These are phyloP conservation scores for Nasonia longicornis DNA, from an alignment of 1,140 invertebrate genomes.

Conservation along the genomic window DNA sequence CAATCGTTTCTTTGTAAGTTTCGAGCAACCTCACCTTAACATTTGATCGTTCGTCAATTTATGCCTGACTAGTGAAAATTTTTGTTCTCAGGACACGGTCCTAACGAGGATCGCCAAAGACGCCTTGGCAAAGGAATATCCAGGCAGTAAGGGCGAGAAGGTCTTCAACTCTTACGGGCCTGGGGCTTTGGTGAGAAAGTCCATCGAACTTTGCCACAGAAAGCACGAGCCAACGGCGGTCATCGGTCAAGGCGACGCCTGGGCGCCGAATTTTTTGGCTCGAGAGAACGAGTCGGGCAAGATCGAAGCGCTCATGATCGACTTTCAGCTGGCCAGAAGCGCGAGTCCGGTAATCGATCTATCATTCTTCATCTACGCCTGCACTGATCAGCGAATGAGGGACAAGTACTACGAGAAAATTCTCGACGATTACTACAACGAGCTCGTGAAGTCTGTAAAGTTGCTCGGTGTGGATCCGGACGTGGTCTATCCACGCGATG, in stretches of 20 bases:
- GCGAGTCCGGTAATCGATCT: slow-evolving; percentile 74
- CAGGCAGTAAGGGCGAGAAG: slow-evolving; percentile 70
- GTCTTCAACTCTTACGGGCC: slow-evolving; percentile 64
- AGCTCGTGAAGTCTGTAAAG: slow-evolving; percentile 69
- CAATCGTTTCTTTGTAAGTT: slow-evolving; percentile 69
- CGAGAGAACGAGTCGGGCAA: slow-evolving; percentile 64
- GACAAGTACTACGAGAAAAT: slow-evolving; percentile 71
- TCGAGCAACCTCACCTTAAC: too few species aligned
- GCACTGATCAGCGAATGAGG: slow-evolving; percentile 72
- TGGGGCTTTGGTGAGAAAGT: slow-evolving; percentile 55
- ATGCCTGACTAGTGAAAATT: background rate
- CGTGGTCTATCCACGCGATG: slow-evolving; percentile 70
- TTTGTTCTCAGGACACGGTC: slow-evolving; percentile 11
- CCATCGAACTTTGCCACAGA: slow-evolving; percentile 51
- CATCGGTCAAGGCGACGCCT: slow-evolving; percentile 79
- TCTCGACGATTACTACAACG: slow-evolving; percentile 71
- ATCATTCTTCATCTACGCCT: slow-evolving; percentile 74
- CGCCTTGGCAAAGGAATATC: slow-evolving; percentile 75
- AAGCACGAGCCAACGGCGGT: slow-evolving; percentile 65
- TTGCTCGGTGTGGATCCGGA: slow-evolving; percentile 73
- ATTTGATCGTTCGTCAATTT: too few species aligned
- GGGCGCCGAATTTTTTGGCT: slow-evolving; percentile 80
- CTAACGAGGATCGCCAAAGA: slow-evolving; percentile 66
- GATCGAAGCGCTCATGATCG: slow-evolving; percentile 73
- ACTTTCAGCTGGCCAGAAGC: slow-evolving; percentile 77